Evolutionary conservation across 1,140 invertebrate species (phyloP).

Genomic region (Drosophila prosaltans): DNA sequence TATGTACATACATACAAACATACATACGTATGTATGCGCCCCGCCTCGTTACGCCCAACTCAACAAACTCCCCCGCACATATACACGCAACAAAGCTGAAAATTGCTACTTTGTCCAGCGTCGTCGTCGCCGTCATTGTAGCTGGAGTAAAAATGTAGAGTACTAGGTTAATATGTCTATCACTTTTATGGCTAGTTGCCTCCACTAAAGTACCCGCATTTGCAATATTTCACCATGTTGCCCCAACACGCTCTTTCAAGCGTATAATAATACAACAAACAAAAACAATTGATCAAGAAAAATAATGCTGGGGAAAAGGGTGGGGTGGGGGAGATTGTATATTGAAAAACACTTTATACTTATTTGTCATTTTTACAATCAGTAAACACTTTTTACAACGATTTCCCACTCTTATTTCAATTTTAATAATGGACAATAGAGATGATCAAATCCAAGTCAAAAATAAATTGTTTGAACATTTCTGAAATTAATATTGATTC

Average conservation of each 20-base stretch:
- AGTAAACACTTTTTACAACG: no score
- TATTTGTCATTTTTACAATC: no score
- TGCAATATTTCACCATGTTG: conserved; percentile 6
- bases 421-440: no score
- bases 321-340: no score
- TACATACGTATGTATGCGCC: not conserved
- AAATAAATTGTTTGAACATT: no score
- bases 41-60: not conserved
- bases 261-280: not conserved
- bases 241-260: not conserved
- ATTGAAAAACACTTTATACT: no score
- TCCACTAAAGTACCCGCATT: conserved; percentile 45
- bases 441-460: no score
- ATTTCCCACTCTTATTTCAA: no score
- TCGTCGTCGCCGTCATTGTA: conserved; percentile 11
- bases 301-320: not conserved
- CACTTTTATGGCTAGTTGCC: conserved; percentile 74
- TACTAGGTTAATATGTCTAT: conserved; percentile 80
- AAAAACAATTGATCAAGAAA: not conserved
- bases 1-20: not conserved
- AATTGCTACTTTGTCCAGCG: conserved; percentile 73
- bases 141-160: conserved; percentile 58
- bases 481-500: no score
- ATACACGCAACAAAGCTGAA: conserved; percentile 72
- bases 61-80: not conserved